A percentile compares a stretch with the other conserved stretches of the same genome.
Conservation (phyloP, 2,888 invertebrate genomes). For the Peribatodes rhomboidaria region DNA sequence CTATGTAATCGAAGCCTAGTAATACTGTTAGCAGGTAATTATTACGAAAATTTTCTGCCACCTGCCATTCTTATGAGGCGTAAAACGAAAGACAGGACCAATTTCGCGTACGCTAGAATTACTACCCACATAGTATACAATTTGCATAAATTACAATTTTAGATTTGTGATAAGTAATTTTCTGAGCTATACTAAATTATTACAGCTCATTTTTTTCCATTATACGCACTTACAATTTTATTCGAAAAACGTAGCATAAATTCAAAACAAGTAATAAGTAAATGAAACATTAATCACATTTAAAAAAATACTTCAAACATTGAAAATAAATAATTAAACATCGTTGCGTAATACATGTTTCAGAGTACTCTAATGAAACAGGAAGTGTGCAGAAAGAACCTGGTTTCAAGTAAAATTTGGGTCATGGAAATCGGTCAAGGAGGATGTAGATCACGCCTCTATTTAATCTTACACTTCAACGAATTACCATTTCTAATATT, state of each 20-base stretch:
- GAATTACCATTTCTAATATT: constrained; percentile 12
- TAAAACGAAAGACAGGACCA: not conserved
- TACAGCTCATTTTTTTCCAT: too few species aligned
- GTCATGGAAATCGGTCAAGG: constrained; percentile 49
- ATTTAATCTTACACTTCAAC: constrained; percentile 28
- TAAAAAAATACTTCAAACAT: constrained; percentile 4
- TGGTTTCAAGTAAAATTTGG: constrained; percentile 36
- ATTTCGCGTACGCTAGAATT: not conserved
- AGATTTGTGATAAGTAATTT: too few species aligned
- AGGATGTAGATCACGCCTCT: constrained; percentile 24
- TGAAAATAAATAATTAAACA: constrained; percentile 13
- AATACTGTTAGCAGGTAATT: too few species aligned
- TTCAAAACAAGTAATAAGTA: not conserved
- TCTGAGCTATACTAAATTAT: too few species aligned
- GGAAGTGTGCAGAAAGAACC: constrained; percentile 32
- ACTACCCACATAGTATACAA: not conserved
- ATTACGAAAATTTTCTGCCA: too few species aligned
- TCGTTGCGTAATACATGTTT: constrained; percentile 1
- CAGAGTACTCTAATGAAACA: constrained; percentile 14
- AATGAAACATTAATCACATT: constrained; percentile 2
- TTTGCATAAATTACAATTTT: not conserved
- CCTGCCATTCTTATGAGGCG: not conserved
- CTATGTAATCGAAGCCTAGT: too few species aligned
- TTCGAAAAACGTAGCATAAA: too few species aligned
- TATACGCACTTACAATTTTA: too few species aligned